These are phyloP conservation scores for Orchesella flavescens DNA, from an alignment of 2,888 invertebrate species.

Conservation along the genomic window DNA sequence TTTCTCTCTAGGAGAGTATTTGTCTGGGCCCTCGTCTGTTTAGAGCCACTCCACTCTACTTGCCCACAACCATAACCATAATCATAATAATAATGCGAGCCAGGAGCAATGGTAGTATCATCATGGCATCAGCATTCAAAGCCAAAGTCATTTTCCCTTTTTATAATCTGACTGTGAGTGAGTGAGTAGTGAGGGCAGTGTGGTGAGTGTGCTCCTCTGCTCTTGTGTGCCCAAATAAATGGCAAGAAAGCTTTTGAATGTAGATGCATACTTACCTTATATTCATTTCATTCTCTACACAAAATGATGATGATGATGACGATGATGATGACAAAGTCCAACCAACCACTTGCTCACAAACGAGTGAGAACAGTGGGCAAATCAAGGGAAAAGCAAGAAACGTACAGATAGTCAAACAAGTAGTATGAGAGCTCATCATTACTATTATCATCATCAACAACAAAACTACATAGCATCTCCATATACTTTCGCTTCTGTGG, in stretches of 20 bases:
- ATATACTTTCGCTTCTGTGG: conserved; percentile 11
- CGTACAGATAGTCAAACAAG: not conserved
- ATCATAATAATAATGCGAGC: conserved; percentile 52
- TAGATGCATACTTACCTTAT: not conserved
- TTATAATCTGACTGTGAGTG: conserved; percentile 46
- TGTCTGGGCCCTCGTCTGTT: conserved; percentile 15
- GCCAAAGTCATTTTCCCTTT: conserved; percentile 49
- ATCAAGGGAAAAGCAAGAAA: not conserved
- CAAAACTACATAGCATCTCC: not conserved
- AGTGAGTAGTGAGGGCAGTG: conserved; percentile 24
- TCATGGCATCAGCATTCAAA: conserved; percentile 49
- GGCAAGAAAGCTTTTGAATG: conserved; percentile 43
- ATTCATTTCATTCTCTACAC: conserved; percentile 4
- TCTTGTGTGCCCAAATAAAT: too few species aligned
- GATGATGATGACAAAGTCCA: not conserved
- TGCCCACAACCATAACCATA: conserved; percentile 53
- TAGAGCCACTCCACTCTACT: conserved; percentile 35
- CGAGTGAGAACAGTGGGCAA: conserved; percentile 12
- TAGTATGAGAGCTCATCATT: conserved; percentile 10
- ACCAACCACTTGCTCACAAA: conserved; percentile 34
- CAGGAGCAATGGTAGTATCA: conserved; percentile 21
- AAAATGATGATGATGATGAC: conserved; percentile 32
- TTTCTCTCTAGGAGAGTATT: not conserved
- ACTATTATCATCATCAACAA: conserved; percentile 16
- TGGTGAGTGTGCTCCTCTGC: conserved; percentile 26